Evolutionary conservation across 2,797 vertebrate species (phyloP), one percentile per base, ranked within the genome.

Genomic region (Cottoperca gobio): DNA sequence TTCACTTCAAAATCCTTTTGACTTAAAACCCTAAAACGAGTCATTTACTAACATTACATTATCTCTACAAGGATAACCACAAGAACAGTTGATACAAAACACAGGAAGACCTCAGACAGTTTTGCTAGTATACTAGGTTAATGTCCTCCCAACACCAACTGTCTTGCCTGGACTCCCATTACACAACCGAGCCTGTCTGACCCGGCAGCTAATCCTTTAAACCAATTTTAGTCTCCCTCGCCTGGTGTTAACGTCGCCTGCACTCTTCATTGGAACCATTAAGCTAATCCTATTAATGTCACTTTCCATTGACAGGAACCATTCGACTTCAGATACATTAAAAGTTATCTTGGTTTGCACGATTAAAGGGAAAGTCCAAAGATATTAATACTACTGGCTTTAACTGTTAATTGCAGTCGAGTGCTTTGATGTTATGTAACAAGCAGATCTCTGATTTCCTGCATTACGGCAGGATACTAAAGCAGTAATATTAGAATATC

Each of bases 141-240:
- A 39, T 33, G 54, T 57, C 31, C 21, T 21, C 6, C 55, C 4
- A n/a, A 57, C n/a, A 28, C 40, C 11, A 2, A 37, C 43, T 14
- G 39, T 43, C 70, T 19, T 8, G 10, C 69, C 40, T 61, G 31
- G 73, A 33, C 55, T 49, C 50, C 0, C 43, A 9, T 72, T 58
- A 76, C 40, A 60, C 37, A 74, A 46, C 23, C 39, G 3, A 1
- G 4, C 42, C 59, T 26, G 8, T 21, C 53, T 67, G 73, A 78
- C 50, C 68, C 76, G 42, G 33, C 19, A 40, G 19, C 43, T 87
- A 72, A 89, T 84, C 84, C 62, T 65, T 68, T 87, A 71, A 88
- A 82, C 40, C 65, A 62, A 35, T 19, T 55, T 76, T 3, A 64
- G 23, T 60, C 66, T 48, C 54, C 14, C 43, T 4, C n/a, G 33